These are phyloP conservation scores for Plusia festucae DNA, from an alignment of 2,888 invertebrate species.

Conservation along the genomic window DNA sequence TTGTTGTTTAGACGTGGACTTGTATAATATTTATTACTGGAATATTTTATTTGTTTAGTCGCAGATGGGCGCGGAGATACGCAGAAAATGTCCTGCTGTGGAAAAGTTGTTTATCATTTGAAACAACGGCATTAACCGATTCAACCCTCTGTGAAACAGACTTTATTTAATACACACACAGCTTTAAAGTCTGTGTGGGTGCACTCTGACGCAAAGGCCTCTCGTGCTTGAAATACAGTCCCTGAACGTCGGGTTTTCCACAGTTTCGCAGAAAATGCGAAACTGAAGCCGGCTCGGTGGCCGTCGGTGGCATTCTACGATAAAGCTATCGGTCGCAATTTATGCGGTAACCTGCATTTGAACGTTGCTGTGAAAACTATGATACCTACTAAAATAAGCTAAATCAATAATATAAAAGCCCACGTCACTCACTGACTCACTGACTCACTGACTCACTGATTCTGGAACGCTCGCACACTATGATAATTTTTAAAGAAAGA, in stretches of 20 bases:
- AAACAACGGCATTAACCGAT: slow-evolving; percentile 30
- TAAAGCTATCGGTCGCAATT: slow-evolving; percentile 47
- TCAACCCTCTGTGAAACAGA: slow-evolving; percentile 10
- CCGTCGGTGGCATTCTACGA: slow-evolving; percentile 37
- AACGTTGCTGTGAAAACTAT: slow-evolving; percentile 5
- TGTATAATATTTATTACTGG: no score
- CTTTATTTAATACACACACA: slow-evolving; percentile 25
- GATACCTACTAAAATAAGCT: neutral
- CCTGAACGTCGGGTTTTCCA: slow-evolving; percentile 60
- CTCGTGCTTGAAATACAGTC: slow-evolving; percentile 62
- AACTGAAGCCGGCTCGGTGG: slow-evolving; percentile 47
- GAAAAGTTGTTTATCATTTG: neutral
- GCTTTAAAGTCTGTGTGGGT: slow-evolving; percentile 16
- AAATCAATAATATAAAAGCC: no score
- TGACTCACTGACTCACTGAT: no score
- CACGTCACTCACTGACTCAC: no score
- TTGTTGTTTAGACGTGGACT: neutral
- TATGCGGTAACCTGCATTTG: slow-evolving; percentile 44
- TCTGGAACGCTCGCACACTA: no score
- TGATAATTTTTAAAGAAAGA: no score
- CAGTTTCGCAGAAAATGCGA: slow-evolving; percentile 65
- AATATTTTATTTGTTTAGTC: neutral
- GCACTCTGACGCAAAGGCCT: slow-evolving; percentile 20
- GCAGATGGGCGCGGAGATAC: neutral
- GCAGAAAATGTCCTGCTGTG: neutral